Evolutionary conservation across 2,113 vertebrate species (phyloP).

Genomic region (Cephalopholis sonnerati): DNA sequence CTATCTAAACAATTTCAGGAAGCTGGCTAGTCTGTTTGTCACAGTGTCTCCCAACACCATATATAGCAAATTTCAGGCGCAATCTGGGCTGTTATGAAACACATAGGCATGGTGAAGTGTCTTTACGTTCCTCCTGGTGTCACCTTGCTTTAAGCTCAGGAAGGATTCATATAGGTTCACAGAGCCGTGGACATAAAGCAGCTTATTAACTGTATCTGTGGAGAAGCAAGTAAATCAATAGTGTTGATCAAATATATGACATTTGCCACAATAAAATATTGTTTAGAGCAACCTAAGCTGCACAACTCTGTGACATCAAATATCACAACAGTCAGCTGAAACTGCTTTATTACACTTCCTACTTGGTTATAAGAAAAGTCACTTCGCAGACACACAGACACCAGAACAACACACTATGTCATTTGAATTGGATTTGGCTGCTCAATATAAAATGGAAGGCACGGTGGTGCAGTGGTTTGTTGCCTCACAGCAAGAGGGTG

Average conservation of each 20-base stretch:
- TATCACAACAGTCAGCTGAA: not conserved
- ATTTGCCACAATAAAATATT: not conserved
- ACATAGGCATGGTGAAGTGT: conserved; percentile 45
- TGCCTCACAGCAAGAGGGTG: too few relatives aligned
- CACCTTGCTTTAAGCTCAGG: conserved; percentile 11
- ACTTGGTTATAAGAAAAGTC: not conserved
- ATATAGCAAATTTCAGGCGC: conserved; percentile 72
- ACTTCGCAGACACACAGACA: not conserved
- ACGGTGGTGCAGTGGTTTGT: too few relatives aligned
- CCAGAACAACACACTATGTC: not conserved
- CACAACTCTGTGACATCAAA: not conserved
- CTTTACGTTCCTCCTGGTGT: conserved; percentile 41
- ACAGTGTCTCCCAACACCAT: conserved; percentile 65
- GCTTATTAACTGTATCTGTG: not conserved
- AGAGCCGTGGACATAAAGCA: conserved; percentile 1
- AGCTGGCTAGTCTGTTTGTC: conserved; percentile 63
- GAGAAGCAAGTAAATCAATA: not conserved
- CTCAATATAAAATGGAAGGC: too few relatives aligned
- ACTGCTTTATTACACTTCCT: not conserved
- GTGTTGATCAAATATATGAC: not conserved
- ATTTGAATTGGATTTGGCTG: too few relatives aligned
- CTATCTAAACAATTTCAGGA: conserved; percentile 78
- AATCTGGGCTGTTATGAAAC: conserved; percentile 56
- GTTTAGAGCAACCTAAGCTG: not conserved
- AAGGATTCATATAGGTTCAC: conserved; percentile 23